Evolutionary conservation across 2,113 vertebrate species (phyloP), one percentile per base, ranked within the genome.

Genomic region (Channa argus): DNA sequence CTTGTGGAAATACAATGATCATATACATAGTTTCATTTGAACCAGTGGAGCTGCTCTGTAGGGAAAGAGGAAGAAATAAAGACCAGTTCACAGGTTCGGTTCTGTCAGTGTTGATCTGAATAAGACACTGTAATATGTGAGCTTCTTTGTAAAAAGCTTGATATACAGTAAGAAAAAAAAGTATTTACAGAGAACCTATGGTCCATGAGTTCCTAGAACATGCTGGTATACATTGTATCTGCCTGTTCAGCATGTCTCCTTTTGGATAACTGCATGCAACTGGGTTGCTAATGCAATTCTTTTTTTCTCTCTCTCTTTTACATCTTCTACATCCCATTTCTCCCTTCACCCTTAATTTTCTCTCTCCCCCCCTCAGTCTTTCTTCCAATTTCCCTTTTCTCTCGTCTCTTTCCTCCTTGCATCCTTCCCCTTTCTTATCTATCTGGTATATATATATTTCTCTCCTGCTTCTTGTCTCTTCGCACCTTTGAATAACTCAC

Each of bases 181-280:
- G 76, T 56, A 49, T 70, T 59, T 58, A 66, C 50, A 47, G 70
- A 75, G 56, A 75, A 73, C 76, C 68, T 79, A 34, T n/a, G 67
- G 56, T 83, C 61, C 69, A 14, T 34, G 33, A 69, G 82, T 89
- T 88, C 89, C 78, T 89, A 73, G 77, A 88, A 82, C 78, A 82
- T 71, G 66, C 75, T 77, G 62, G 71, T 84, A 85, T 89, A 84
- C 53, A 88, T 86, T 82, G 71, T 63, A 71, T 60, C 64, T 78
- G 58, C 61, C 63, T 78, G 59, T 70, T 84, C 62, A 64, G 49
- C 63, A 7, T 63, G 62, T 82, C 50, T 80, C 61, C 62, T 78
- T 80, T 83, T 82, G 73, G 66, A 38, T 49, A 37, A 59, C 41
- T 71, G 77, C 86, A 69, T 71, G 77, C 84, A 74, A 85, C 77